These are phyloP conservation scores for Pipa parva DNA, from an alignment of 2,113 vertebrate genomes.

Conservation along the genomic window DNA sequence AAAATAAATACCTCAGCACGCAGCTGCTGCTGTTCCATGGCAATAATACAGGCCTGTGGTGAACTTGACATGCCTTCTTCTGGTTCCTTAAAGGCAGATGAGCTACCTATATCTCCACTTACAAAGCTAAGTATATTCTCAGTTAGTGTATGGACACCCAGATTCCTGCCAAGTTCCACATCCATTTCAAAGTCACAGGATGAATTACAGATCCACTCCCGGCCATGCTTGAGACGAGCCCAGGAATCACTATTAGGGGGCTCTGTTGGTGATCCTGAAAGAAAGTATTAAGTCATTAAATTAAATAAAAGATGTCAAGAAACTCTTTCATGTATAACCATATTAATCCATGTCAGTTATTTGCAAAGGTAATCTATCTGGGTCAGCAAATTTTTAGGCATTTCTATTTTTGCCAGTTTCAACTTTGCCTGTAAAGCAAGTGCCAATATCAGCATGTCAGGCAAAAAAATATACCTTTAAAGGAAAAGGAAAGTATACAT, in stretches of 20 bases:
- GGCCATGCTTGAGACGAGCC: slow-evolving; percentile 77
- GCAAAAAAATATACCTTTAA: slow-evolving; percentile 8
- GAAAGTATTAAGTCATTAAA: slow-evolving; percentile 60
- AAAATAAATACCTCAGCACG: slow-evolving; percentile 82
- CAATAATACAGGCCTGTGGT: slow-evolving; percentile 83
- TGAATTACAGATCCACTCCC: slow-evolving; percentile 72
- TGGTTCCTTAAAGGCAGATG: slow-evolving; percentile 88
- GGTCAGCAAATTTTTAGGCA: too few species aligned
- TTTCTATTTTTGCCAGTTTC: background rate
- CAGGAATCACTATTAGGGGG: slow-evolving; percentile 79
- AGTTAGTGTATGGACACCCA: slow-evolving; percentile 83
- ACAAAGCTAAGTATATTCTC: slow-evolving; percentile 92
- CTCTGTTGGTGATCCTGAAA: slow-evolving; percentile 59
- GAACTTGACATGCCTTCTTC: slow-evolving; percentile 93
- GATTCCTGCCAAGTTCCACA: slow-evolving; percentile 77
- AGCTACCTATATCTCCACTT: slow-evolving; percentile 84
- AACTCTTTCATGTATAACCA: too few species aligned
- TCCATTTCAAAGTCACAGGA: slow-evolving; percentile 78
- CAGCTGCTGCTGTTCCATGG: slow-evolving; percentile 94
- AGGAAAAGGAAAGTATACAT: background rate
- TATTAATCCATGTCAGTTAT: too few species aligned
- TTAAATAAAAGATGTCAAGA: too few species aligned
- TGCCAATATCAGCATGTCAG: slow-evolving; percentile 46
- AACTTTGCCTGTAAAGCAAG: slow-evolving; percentile 27
- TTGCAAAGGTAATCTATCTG: too few species aligned